Percentiles rank a stretch among this genome's conserved stretches.
Evolutionary conservation across 2,888 invertebrate species (phyloP).

Genomic region (Lacanobia oleracea): DNA sequence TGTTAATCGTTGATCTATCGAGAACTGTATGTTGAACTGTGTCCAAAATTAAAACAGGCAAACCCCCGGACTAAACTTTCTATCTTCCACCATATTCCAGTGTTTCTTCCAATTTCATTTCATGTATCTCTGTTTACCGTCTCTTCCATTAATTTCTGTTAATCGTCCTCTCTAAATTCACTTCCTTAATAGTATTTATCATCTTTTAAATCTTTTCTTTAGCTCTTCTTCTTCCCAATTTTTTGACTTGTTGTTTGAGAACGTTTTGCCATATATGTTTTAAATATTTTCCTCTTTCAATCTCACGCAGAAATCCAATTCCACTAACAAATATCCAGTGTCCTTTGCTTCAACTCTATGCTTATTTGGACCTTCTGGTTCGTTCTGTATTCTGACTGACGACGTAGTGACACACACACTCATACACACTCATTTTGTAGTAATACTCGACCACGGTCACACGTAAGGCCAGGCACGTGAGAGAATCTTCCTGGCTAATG

Average conservation of each 20-base stretch:
- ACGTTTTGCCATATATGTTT: not conserved
- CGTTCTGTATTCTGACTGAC: conserved; percentile 73
- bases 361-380: conserved; percentile 15
- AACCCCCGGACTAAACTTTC: not conserved
- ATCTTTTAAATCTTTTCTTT: not conserved
- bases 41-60: not conserved
- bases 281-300: not conserved
- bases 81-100: not conserved
- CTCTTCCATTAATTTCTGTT: no score
- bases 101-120: not conserved
- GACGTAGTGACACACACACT: conserved; percentile 19
- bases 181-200: no score
- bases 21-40: not conserved
- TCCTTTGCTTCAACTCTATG: not conserved
- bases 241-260: no score
- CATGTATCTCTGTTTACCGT: not conserved
- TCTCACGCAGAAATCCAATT: not conserved
- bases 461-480: conserved; percentile 36
- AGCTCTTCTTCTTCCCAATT: not conserved
- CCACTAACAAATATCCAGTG: no score
- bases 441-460: conserved; percentile 41
- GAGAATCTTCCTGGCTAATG: conserved; percentile 43
- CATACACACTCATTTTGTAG: conserved; percentile 15
- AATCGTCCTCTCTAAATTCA: not conserved
- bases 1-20: not conserved